phyloP scores from a whole-genome alignment of 2,797 vertebrate species.

The Hippopotamyrus pictus region DNA sequence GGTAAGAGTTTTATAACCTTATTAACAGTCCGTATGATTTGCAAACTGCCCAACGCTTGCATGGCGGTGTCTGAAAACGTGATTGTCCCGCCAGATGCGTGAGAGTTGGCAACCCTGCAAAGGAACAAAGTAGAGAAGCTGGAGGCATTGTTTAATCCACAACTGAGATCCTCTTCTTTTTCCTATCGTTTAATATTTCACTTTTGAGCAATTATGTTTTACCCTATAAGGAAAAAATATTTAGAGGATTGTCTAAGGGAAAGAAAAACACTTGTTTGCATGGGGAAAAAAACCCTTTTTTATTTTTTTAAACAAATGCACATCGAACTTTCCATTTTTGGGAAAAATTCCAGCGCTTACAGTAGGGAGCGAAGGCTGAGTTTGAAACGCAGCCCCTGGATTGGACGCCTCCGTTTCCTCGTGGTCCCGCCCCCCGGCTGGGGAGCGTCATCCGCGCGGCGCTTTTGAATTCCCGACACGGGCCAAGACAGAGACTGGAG shows the following conservation, averaged over 20 bases:
- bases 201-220: not conserved
- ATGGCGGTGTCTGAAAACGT: not conserved
- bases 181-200: not conserved
- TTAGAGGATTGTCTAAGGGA: not conserved
- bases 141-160: not conserved
- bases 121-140: not conserved
- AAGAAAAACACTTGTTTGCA: not conserved
- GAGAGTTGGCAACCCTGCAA: not conserved
- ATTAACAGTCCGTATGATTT: not conserved
- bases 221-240: not conserved
- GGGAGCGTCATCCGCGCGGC: not conserved
- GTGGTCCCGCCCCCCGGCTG: not conserved
- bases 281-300: not conserved
- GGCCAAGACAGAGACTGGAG: constrained; percentile 9
- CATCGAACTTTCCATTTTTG: not conserved
- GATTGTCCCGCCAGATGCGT: not conserved
- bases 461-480: constrained; percentile 12
- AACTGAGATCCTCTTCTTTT: not conserved
- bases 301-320: not conserved
- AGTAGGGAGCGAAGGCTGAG: not conserved
- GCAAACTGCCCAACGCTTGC: not conserved
- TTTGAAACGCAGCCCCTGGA: not conserved
- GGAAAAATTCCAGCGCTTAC: not conserved
- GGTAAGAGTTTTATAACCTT: not conserved
- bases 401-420: not conserved